Evolutionary conservation across 2,113 vertebrate genomes (phyloP).

Genomic region (Mohoua ochrocephala): DNA sequence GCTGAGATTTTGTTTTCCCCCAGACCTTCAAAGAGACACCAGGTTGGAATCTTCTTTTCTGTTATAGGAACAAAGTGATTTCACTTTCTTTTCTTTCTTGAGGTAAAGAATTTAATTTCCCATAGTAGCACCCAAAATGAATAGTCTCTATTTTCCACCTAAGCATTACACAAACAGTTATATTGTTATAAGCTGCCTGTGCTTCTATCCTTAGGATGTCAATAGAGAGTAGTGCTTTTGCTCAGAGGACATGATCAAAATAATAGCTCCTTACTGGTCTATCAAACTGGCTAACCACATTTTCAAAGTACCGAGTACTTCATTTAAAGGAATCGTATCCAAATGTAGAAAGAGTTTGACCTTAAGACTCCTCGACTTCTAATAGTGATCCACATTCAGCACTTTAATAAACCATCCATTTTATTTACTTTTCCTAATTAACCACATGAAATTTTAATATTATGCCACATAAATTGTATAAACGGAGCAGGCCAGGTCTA

Average conservation of each 20-base stretch:
- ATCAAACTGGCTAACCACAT: background rate
- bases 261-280: background rate
- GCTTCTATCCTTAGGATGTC: background rate
- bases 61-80: background rate
- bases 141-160: background rate
- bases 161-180: background rate
- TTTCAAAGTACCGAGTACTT: background rate
- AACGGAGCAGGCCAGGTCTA: background rate
- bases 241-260: background rate
- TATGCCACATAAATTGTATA: background rate
- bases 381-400: background rate
- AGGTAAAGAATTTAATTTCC: slow-evolving; percentile 10
- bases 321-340: background rate
- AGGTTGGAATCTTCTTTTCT: background rate
- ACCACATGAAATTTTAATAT: background rate
- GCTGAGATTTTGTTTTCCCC: background rate
- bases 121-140: background rate
- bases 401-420: background rate
- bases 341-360: background rate
- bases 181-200: background rate
- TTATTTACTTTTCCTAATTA: background rate
- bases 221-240: background rate
- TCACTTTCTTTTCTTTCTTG: background rate
- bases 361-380: background rate
- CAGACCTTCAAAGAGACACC: background rate